A percentile compares a stretch with the other conserved stretches of the same genome.
Conservation (phyloP, 1,140 invertebrate species). For the Bombus polaris region DNA sequence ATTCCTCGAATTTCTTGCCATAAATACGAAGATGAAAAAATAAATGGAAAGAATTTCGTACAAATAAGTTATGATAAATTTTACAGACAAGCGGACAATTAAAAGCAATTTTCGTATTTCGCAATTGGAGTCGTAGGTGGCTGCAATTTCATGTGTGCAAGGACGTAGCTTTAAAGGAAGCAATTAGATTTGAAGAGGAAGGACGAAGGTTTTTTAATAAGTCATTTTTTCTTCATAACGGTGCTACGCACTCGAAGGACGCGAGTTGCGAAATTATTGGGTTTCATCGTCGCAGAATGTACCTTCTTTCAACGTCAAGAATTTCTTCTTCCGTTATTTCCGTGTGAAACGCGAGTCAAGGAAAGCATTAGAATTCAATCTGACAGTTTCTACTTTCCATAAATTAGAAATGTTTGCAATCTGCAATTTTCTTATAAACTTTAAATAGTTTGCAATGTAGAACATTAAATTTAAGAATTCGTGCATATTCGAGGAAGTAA, state of each 20-base stretch:
- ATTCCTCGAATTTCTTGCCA: neutral
- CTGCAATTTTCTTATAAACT: neutral
- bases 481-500: neutral
- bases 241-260: constrained; percentile 29
- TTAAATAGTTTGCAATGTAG: neutral
- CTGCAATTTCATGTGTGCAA: constrained; percentile 33
- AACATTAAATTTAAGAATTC: neutral
- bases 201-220: constrained; percentile 42
- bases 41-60: neutral
- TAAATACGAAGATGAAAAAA: neutral
- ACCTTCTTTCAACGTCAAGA: neutral
- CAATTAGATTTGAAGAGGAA: constrained; percentile 52
- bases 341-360: neutral
- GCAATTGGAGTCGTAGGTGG: neutral
- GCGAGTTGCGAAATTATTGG: constrained; percentile 38
- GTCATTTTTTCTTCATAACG: constrained; percentile 49
- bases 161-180: constrained; percentile 37
- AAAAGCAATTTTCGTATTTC: constrained; percentile 6
- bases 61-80: neutral
- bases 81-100: neutral
- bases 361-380: neutral
- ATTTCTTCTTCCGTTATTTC: constrained; percentile 33
- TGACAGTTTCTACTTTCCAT: neutral
- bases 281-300: constrained; percentile 34
- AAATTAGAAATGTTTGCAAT: too few species aligned